Base-by-base conservation (phyloP, 2,888 invertebrate genomes). In the Tachina lurida region DNA sequence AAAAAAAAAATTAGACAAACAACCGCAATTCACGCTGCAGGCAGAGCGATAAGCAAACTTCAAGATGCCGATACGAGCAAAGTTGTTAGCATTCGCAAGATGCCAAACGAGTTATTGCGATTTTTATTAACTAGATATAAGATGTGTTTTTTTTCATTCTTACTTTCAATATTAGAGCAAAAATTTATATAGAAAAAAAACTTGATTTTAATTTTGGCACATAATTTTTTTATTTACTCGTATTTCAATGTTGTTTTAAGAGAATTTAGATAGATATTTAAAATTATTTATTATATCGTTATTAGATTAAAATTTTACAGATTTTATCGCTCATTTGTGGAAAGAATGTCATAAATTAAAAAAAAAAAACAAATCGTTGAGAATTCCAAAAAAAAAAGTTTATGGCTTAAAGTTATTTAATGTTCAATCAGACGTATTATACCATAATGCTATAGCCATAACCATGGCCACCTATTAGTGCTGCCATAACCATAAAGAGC, bases 31-130 rank as follows among this genome's bases (percentile, higher is more conserved):
- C 56, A 41, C 58, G 41, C n/a, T 5, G 39, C 31, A 52, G 45
- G 39, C 9, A 41, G 4, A 60, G 45, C 22, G 10, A 31, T 31
- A 65, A 45, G 47, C 58, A 19, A 70, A 70, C 49, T 52, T 78
- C 10, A 75, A 68, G 56, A 58, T 62, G 39, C 31, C 60, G 54
- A 54, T 52, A 39, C 1, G 31, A 31, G 47, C 47, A 3, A 12
- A 52, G 22, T 39, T 39, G 52, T 19, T 19, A 15, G 15, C 19
- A 54, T 41, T 65, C 63, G 17, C 67, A 58, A 58, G 65, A 80
- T 22, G 65, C 73, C 65, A 73, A 80, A 80, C 80, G 22, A 17
- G 80, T 78, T 71, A 71, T 54, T 47, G 62, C 15, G 19, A 62
- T 41, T 77, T 76, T 58, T 22, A 56, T 39, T 54, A 12, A n/a